A percentile compares a stretch with the other conserved stretches of the same genome.
These are phyloP conservation scores for Hozukius guyotensis DNA, from an alignment of 2,797 vertebrate species.

Conservation along the genomic window DNA sequence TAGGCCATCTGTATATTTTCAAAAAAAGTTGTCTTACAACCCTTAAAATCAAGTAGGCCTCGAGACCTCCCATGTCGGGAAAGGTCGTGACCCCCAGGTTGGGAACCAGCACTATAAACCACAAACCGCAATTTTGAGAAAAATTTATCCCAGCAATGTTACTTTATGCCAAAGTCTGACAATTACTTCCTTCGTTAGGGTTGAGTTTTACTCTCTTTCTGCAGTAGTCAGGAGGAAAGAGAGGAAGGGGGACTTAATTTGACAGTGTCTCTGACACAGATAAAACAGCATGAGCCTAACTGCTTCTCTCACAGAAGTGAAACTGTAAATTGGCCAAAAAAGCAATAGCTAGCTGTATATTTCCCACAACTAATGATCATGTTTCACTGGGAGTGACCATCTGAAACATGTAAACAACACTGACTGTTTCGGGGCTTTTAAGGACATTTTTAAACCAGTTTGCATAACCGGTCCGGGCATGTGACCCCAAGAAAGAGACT, in stretches of 20 bases:
- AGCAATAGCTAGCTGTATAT: background rate
- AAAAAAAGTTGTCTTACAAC: too few relatives aligned
- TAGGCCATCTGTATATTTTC: too few relatives aligned
- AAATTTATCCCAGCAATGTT: background rate
- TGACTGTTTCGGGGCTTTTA: background rate
- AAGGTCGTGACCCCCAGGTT: background rate
- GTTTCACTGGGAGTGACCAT: constrained; percentile 8
- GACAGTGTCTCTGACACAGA: constrained; percentile 32
- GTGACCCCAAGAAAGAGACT: constrained; percentile 1
- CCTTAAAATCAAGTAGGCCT: too few relatives aligned
- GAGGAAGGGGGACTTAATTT: constrained; percentile 9
- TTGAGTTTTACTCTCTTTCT: constrained; percentile 10
- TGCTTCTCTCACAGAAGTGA: constrained; percentile 21
- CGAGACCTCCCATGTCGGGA: background rate
- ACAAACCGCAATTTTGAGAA: background rate
- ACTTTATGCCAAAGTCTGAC: background rate
- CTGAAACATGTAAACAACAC: constrained; percentile 10
- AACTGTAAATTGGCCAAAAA: constrained; percentile 18
- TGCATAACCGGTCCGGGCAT: background rate
- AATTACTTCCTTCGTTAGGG: background rate
- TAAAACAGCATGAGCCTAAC: constrained; percentile 20
- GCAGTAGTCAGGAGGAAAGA: background rate
- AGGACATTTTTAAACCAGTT: background rate
- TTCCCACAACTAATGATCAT: constrained; percentile 22
- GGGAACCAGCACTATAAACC: background rate